Conservation (phyloP, 1,140 invertebrate species). For the Macrocentrus cingulum region DNA sequence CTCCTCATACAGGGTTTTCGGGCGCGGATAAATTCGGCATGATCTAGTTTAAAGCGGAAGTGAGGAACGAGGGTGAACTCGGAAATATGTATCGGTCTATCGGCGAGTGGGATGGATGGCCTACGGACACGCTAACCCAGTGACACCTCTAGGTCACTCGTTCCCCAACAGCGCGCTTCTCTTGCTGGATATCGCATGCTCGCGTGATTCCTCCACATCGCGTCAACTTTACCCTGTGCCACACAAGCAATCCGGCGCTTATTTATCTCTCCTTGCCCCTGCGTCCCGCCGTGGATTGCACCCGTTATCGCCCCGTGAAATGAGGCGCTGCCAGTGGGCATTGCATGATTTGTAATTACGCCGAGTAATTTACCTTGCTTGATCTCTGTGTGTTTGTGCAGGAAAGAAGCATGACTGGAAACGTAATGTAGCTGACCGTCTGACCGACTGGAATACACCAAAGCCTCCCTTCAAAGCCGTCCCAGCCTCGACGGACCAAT, state of each 20-base stretch:
- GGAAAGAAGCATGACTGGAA: constrained; percentile 17
- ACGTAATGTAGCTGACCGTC: constrained; percentile 17
- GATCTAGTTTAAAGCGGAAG: background rate
- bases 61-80: constrained; percentile 14
- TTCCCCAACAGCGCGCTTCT: constrained; percentile 14
- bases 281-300: no score
- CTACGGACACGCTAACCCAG: constrained; percentile 51
- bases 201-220: constrained; percentile 23
- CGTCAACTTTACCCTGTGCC: background rate
- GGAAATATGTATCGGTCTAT: constrained; percentile 41
- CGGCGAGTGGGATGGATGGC: constrained; percentile 46
- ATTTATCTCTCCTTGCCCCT: background rate
- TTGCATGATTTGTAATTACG: no score
- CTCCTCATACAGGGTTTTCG: no score
- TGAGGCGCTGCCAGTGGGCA: no score
- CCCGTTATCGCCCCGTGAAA: no score
- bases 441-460: background rate
- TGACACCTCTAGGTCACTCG: constrained; percentile 54
- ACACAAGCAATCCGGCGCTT: constrained; percentile 10
- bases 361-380: background rate
- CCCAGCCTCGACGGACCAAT: background rate
- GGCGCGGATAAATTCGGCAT: no score
- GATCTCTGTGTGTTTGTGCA: constrained; percentile 5
- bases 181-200: constrained; percentile 25
- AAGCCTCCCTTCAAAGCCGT: background rate